Evolutionary conservation across 2,113 vertebrate species (phyloP).

Genomic region (Labrus mixtus): DNA sequence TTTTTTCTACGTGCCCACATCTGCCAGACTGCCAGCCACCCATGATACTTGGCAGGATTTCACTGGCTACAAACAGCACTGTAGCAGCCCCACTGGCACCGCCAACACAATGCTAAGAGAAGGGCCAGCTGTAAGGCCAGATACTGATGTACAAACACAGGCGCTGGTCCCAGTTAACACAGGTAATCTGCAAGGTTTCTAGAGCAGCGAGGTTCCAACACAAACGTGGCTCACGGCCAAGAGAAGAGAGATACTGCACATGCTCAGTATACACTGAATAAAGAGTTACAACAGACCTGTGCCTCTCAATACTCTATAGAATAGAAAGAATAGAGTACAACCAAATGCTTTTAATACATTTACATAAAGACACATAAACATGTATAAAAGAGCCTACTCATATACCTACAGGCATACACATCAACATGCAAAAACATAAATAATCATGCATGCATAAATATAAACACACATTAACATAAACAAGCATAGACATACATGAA

Average conservation of each 20-base stretch:
- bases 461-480: too few species aligned
- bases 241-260: conserved; percentile 8
- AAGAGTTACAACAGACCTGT: conserved; percentile 31
- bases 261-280: conserved; percentile 16
- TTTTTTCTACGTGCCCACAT: conserved; percentile 49
- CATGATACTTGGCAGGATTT: conserved; percentile 71
- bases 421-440: too few species aligned
- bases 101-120: conserved; percentile 48
- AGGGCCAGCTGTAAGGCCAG: conserved; percentile 61
- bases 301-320: not conserved
- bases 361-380: too few species aligned
- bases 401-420: too few species aligned
- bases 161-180: conserved; percentile 46
- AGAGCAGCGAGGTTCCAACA: conserved; percentile 42
- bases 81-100: conserved; percentile 55
- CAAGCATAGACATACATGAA: too few species aligned
- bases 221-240: conserved; percentile 49
- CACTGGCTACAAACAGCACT: conserved; percentile 45
- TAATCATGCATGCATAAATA: too few species aligned
- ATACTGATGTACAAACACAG: conserved; percentile 61
- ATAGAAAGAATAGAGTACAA: too few species aligned
- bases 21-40: conserved; percentile 57
- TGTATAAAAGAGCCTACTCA: too few species aligned
- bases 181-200: conserved; percentile 59
- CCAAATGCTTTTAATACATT: too few species aligned